Base-by-base conservation (phyloP, 1,140 invertebrate genomes). In the Pomacea maculata region DNA sequence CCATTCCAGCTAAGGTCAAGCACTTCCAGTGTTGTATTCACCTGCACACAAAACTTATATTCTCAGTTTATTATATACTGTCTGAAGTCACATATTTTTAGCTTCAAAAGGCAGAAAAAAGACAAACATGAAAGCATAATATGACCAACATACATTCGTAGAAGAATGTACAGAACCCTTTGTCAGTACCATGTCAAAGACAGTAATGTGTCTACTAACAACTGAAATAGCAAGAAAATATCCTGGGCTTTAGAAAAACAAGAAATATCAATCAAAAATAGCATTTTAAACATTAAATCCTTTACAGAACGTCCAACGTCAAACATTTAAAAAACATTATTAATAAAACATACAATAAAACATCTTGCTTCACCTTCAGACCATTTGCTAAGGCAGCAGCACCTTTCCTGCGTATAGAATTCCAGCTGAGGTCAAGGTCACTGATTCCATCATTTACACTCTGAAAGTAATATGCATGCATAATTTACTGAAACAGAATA, bases 351-450 rank as follows among this genome's bases (percentile, higher is more conserved):
- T 61, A 8, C 11, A 61, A 57, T 57, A 9, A 57, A 61, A 61
- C 1, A 2, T 61, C 15, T 61, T 17, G 57, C 11, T 82, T 83
- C 80, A 89, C 89, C 78, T 82, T 82, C 54, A 90, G 78, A 45
- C 83, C 82, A 57, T 88, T 86, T 19, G 81, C 82, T 12, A 90
- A 75, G 54, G 88, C 87, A 54, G 83, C 83, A 25, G 88, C 89
- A 45, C 89, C 89, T 74, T 87, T 86, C 70, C 82, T 83, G 29
- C 87, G 76, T 15, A 90, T 85, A 8, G 85, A 80, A 76, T 90
- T 90, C 89, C 89, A 90, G 76, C 89, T 90, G 34, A 89, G 83
- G 75, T 90, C 89, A 15, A 90, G 21, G 57, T 90, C 88, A 61
- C 81, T 77, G 29, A 90, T 73, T 29, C 86, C 81, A 79, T 88